Base-by-base conservation (phyloP, 2,113 vertebrate species). In the Callithrix jacchus region DNA sequence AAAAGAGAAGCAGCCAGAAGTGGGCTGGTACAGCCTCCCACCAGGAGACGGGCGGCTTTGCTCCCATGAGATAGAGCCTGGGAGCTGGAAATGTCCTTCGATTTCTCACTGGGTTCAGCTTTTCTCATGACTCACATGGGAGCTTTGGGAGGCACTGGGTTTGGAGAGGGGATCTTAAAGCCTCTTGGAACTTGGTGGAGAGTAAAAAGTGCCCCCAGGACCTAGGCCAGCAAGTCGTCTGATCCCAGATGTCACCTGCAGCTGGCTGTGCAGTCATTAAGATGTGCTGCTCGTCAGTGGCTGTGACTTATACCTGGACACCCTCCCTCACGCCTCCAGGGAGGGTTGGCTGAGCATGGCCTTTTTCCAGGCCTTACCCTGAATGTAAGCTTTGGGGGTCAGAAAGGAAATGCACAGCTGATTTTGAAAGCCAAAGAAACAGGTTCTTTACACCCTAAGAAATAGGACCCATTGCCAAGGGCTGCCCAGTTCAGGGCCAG, bases 61-160 rank as follows among this genome's bases (percentile, higher is more conserved):
- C 70, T 93, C 61, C 74, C 2, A 5, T 0, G 6, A 37, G 58
- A 37, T 3, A 16, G 27, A 45, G 37, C 5, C 25, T 4, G 47
- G 18, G 54, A 56, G 35, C 68, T 84, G 70, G 77, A 32, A 40
- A 18, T 0, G 0, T 27, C 66, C 61, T 66, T 49, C 2, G 0
- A 11, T 10, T 20, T 27, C 77, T 73, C 3, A 0, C 61, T 27
- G 6, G 35, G 49, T 20, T 92, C 35, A 17, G 52, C 68, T 71
- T 64, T 66, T n/a, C 12, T 0, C 27, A 6, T 5, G 27, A 49
- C 0, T 58, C 79, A 25, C 5, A 0, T 16, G 64, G 32, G 54
- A 87, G 45, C 23, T 8, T 32, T 45, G 66, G 82, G 49, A 64
- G 64, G 70, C 1, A 6, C 45, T 56, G 71, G 23, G 17, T 23